Evolutionary conservation across 64 coral and sea anemone genomes (phyloP).

Genomic region (Cladopsammia gracilis): DNA sequence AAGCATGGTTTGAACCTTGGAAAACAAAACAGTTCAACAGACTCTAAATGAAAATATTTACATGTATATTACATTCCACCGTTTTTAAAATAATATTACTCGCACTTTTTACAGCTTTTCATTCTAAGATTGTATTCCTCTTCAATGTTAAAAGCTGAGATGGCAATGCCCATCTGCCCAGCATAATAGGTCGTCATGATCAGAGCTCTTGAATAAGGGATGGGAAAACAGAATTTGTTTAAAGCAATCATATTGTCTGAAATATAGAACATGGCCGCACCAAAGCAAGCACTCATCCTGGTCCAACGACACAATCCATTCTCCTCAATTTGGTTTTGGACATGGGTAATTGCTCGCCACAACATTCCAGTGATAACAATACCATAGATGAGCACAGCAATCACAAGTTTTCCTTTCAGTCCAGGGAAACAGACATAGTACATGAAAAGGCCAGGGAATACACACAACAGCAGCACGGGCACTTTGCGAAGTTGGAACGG

Average conservation of each 20-base stretch:
- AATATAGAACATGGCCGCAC: conserved; percentile 84
- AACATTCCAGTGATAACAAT: conserved; percentile 83
- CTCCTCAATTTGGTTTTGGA: conserved; percentile 79
- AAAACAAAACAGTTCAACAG: too few species aligned
- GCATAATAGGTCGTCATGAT: conserved; percentile 97
- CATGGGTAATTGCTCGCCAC: conserved; percentile 80
- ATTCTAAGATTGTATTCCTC: conserved; percentile 76
- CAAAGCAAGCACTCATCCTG: conserved; percentile 95
- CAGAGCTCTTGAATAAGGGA: conserved; percentile 65
- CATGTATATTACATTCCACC: not conserved
- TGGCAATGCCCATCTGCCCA: conserved; percentile 93
- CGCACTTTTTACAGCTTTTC: conserved; percentile 44
- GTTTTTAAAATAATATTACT: not conserved
- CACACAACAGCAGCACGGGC: conserved; percentile 53
- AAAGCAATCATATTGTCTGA: conserved; percentile 94
- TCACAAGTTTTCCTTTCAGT: conserved; percentile 78
- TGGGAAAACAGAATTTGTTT: conserved; percentile 93
- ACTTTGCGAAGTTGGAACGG: conserved; percentile 58
- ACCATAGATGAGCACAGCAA: conserved; percentile 82
- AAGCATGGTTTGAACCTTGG: too few species aligned
- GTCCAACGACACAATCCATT: conserved; percentile 89
- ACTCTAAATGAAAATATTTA: too few species aligned
- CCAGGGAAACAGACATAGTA: conserved; percentile 82
- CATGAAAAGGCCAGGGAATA: conserved; percentile 38
- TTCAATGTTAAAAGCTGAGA: conserved; percentile 95